These are phyloP conservation scores for Ostrea denselamellosa DNA, from an alignment of 1,140 invertebrate genomes.

Conservation along the genomic window DNA sequence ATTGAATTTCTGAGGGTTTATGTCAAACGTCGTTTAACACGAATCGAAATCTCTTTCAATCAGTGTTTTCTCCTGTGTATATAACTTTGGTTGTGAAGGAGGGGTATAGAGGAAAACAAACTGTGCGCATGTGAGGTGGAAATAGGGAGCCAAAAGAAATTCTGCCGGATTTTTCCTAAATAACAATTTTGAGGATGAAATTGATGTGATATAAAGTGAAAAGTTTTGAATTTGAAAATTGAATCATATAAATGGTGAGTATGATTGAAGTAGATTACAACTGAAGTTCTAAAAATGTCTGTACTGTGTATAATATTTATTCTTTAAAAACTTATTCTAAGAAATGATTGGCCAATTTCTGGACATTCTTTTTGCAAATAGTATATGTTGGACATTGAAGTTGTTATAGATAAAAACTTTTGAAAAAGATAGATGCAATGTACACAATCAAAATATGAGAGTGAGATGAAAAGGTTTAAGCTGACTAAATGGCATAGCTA, in stretches of 20 bases:
- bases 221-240: not conserved
- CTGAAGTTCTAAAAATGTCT: not conserved
- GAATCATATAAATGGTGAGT: not conserved
- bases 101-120: slow-evolving; percentile 13
- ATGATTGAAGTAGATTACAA: not conserved
- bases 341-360: not conserved
- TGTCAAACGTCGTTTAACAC: slow-evolving; percentile 28
- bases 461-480: no score
- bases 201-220: not conserved
- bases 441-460: no score
- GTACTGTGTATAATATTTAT: not conserved
- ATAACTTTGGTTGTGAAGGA: slow-evolving; percentile 4
- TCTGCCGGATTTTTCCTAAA: not conserved
- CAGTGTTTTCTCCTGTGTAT: not conserved
- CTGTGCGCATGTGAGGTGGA: not conserved
- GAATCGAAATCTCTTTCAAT: slow-evolving; percentile 11
- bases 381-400: no score
- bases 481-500: no score
- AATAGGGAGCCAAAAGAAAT: not conserved
- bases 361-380: no score
- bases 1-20: slow-evolving; percentile 19
- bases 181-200: not conserved
- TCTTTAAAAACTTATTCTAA: not conserved
- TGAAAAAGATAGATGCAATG: no score
- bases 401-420: no score